Base-by-base conservation (phyloP, 2,888 invertebrate species). In the Adelognathus sp. region DNA sequence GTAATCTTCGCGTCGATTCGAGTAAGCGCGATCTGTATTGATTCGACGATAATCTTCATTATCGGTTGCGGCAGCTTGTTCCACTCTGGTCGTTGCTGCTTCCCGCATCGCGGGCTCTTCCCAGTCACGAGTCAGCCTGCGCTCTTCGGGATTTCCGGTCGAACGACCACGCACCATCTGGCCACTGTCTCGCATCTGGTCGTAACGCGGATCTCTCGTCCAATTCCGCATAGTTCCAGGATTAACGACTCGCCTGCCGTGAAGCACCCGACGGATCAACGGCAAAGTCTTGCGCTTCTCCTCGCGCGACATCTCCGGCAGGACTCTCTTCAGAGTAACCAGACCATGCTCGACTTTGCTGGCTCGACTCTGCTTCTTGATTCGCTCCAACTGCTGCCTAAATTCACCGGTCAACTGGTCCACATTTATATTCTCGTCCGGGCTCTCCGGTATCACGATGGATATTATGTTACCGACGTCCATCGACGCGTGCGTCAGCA, bases 391-490 rank as follows among this genome's bases (percentile, higher is more conserved):
- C 54, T 82, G 81, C 16, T 74, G 76, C 7, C 78, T 66, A 46
- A 82, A 82, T 31, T 82, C 81, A 5, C 71, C 60, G 0, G 81
- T 82, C 36, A 81, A 18, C 36, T 82, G 77, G n/a, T 82, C 79
- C 1, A 82, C 41, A 33, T 82, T 82, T 56, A 82, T 72, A 9
- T 77, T 81, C n/a, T 77, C 72, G 36, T 81, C 76, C 2, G 82
- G 76, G 74, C 73, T 80, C 41, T 81, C 79, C 6, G 82, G 81
- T 39, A 82, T 81, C 11, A 82, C 71, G 39, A 82, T 74, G 3
- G 82, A 81, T 63, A 82, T 82, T 64, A 82, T 79, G 58, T 82
- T 80, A 3, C 82, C 81, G 1, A 79, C 76, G 61, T 81, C 80
- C 69, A 80, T 78, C n/a, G 81, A 81, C 11, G 76, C 66, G 18